These are phyloP conservation scores for Neotoma lepida DNA, from an alignment of 2,113 vertebrate genomes.

Conservation along the genomic window DNA sequence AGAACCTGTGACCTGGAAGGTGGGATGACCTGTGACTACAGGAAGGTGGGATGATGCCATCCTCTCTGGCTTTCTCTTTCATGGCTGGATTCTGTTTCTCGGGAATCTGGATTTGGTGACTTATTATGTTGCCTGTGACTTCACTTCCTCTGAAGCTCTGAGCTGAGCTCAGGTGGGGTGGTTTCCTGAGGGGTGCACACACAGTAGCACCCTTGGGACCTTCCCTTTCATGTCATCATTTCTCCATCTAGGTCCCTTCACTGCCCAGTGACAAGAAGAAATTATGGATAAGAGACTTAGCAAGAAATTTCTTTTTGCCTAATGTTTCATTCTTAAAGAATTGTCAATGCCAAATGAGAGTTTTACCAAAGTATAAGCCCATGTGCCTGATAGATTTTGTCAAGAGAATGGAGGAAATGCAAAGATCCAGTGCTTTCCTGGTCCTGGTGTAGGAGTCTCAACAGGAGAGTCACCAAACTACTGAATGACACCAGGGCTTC, in stretches of 20 bases:
- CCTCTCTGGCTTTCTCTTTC: not conserved
- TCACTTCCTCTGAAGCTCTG: slow-evolving; percentile 4
- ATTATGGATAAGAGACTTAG: not conserved
- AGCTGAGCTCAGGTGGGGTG: no score
- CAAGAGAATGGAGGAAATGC: not conserved
- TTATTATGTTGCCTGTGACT: not conserved
- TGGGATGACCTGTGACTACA: no score
- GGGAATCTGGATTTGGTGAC: not conserved
- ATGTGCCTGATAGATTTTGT: not conserved
- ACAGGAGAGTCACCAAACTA: not conserved
- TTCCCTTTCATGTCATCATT: not conserved
- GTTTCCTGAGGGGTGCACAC: not conserved
- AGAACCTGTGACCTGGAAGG: not conserved
- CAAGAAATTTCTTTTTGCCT: slow-evolving; percentile 45
- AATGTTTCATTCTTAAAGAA: slow-evolving; percentile 50
- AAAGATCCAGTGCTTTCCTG: slow-evolving; percentile 1
- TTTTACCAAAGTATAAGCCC: not conserved
- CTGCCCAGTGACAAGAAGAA: slow-evolving; percentile 25
- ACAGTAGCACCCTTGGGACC: not conserved
- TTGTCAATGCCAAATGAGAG: not conserved
- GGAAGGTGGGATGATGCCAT: not conserved
- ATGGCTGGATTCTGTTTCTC: not conserved
- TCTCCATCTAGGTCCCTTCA: not conserved
- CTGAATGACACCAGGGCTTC: slow-evolving; percentile 33
- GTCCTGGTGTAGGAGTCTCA: not conserved